These are phyloP conservation scores for Phallusia fumigata DNA, from an alignment of 23 tunicate genomes.

Conservation along the genomic window DNA sequence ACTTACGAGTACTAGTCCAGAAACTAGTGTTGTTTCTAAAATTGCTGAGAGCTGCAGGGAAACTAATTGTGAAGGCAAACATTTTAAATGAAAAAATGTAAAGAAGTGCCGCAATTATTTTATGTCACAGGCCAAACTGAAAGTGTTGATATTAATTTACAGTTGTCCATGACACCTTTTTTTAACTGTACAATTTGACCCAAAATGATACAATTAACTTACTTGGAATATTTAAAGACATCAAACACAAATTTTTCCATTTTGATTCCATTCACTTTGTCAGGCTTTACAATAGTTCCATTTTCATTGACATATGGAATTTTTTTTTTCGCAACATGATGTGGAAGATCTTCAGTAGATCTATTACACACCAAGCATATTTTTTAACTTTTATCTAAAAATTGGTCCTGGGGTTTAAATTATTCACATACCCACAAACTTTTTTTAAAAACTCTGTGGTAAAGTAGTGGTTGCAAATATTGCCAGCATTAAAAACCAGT, in stretches of 20 bases:
- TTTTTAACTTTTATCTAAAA: neutral
- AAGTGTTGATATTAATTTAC: too few relatives aligned
- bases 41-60: too few relatives aligned
- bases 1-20: too few relatives aligned
- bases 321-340: slow-evolving; percentile 95
- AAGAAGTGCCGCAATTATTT: too few relatives aligned
- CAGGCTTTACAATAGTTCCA: slow-evolving; percentile 67
- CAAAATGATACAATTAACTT: slow-evolving; percentile 17
- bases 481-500: slow-evolving; percentile 90
- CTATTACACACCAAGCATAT: slow-evolving; percentile 26
- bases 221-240: slow-evolving; percentile 91
- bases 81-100: too few relatives aligned
- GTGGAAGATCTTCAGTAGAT: slow-evolving; percentile 54
- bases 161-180: too few relatives aligned
- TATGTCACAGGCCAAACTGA: too few relatives aligned
- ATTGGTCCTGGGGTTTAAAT: neutral
- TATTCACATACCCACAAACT: slow-evolving; percentile 81
- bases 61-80: too few relatives aligned
- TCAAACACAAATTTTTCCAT: slow-evolving; percentile 99
- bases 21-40: too few relatives aligned
- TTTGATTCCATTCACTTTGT: slow-evolving; percentile 84
- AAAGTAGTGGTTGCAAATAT: slow-evolving; percentile 98
- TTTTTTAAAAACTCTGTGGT: slow-evolving; percentile 66
- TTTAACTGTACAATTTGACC: neutral
- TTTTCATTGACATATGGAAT: slow-evolving; percentile 67